Base-by-base conservation (phyloP, 2,888 invertebrate genomes). In the Diaphora mendica region DNA sequence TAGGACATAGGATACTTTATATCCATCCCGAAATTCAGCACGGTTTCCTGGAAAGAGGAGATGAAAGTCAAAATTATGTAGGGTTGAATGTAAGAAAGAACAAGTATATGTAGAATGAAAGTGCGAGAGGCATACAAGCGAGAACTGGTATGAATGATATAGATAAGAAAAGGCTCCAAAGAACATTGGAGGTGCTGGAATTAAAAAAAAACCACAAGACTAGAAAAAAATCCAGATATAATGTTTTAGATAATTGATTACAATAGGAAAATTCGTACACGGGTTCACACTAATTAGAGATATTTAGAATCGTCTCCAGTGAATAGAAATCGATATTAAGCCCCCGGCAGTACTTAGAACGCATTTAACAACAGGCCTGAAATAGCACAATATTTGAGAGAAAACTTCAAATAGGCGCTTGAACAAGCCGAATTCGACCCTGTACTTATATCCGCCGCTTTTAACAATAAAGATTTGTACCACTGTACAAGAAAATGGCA, bases 381-480 rank as follows among this genome's bases (percentile, higher is more conserved):
- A 79, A 75, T 75, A 75, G 73, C 78, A 75, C 78, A 76, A 80
- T 78, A 82, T 83, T 80, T 68, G 76, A 78, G 35, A 82, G 75
- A 82, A 77, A 73, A 23, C 66, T 74, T 77, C 67, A 80, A 76
- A 80, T 79, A 78, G 73, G 68, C 80, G 74, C 82, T 80, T 59
- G 64, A 71, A 76, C 78, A 75, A 77, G 74, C 84, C 76, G 71
- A 76, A 83, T 83, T 72, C 80, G 74, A 76, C 71, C 77, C 65
- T 74, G 74, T 73, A 68, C 82, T 77, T 82, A 82, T 73, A 76
- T 83, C 80, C 82, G 82, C 44, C 71, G 83, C 77, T 72, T 75
- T 81, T 78, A 76, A 82, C 79, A 82, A 81, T 80, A 82, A 77
- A 83, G 76, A 78, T 83, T 78, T 72, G 17, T 35, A 11, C 7